These are phyloP conservation scores for Axea sp. DNA, from an alignment of 2,888 invertebrate species.

Conservation along the genomic window DNA sequence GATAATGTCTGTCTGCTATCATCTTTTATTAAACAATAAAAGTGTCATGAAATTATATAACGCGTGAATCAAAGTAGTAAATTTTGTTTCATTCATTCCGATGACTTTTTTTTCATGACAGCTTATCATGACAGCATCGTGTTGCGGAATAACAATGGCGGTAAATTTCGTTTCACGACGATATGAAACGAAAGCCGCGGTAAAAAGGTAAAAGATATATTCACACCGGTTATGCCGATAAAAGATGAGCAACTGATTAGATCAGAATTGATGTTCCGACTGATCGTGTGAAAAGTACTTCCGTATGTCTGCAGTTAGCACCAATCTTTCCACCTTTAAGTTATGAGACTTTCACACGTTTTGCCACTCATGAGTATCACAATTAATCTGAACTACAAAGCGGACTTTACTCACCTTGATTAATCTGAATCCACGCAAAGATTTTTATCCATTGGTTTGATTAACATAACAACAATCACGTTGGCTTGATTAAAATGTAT, in stretches of 20 bases:
- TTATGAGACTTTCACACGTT: slow-evolving; percentile 59
- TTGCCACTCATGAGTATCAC: slow-evolving; percentile 40
- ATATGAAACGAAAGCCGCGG: slow-evolving; percentile 28
- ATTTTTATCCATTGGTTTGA: slow-evolving; percentile 5
- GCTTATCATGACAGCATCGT: slow-evolving; percentile 30
- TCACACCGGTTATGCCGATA: slow-evolving; percentile 20
- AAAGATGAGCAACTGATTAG: slow-evolving; percentile 48
- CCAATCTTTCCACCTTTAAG: slow-evolving; percentile 37
- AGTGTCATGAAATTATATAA: slow-evolving; percentile 10
- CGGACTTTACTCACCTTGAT: too few relatives aligned
- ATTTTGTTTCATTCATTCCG: slow-evolving; percentile 7
- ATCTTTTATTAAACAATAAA: slow-evolving; percentile 15
- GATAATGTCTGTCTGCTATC: background rate
- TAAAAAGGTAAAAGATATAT: slow-evolving; percentile 38
- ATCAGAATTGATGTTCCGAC: slow-evolving; percentile 49
- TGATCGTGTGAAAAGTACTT: slow-evolving; percentile 57
- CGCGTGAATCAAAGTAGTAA: slow-evolving; percentile 5
- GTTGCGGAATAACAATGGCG: slow-evolving; percentile 28
- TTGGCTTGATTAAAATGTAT: slow-evolving; percentile 11
- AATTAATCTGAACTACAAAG: slow-evolving; percentile 33
- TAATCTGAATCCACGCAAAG: background rate
- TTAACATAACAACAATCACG: slow-evolving; percentile 29
- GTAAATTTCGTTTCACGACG: slow-evolving; percentile 1
- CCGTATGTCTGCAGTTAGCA: slow-evolving; percentile 42
- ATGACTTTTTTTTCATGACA: slow-evolving; percentile 18